A percentile compares a stretch with the other conserved stretches of the same genome.
These are phyloP conservation scores for Danio albolineatus DNA, from an alignment of 2,797 vertebrate species.

Conservation along the genomic window DNA sequence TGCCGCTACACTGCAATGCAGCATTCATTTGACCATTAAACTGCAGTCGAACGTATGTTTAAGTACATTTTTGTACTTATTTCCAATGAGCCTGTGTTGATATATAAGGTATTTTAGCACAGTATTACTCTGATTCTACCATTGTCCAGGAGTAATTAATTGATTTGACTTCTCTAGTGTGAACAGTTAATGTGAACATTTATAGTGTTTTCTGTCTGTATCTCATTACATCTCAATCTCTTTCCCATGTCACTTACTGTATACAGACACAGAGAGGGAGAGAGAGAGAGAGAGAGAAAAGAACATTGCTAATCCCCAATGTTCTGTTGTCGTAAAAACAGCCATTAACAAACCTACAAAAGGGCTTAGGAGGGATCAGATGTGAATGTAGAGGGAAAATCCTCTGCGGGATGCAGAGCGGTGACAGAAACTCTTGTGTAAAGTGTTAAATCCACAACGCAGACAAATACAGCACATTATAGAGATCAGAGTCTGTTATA, in stretches of 20 bases:
- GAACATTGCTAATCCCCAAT: constrained; percentile 56
- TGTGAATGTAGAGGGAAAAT: constrained; percentile 60
- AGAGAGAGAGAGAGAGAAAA: constrained; percentile 42
- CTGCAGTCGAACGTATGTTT: too few relatives aligned
- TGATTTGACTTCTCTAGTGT: not conserved
- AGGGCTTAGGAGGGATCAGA: constrained; percentile 63
- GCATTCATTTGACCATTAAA: too few relatives aligned
- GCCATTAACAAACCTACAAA: constrained; percentile 64
- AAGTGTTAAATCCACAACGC: constrained; percentile 15
- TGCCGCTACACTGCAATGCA: too few relatives aligned
- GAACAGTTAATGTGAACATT: not conserved
- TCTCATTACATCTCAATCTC: constrained; percentile 7
- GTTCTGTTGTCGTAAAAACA: constrained; percentile 56
- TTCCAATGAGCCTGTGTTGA: too few relatives aligned
- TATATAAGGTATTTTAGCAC: not conserved
- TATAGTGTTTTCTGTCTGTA: not conserved
- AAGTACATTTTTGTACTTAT: too few relatives aligned
- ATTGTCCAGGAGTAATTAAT: not conserved
- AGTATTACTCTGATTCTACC: not conserved
- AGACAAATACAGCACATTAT: not conserved
- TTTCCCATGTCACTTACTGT: not conserved
- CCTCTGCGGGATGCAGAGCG: constrained; percentile 34
- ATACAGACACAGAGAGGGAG: not conserved
- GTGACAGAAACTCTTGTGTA: not conserved
- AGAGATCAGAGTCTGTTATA: not conserved